Base-by-base conservation (phyloP, 2,888 invertebrate species). In the Drosophila quinaria region DNA sequence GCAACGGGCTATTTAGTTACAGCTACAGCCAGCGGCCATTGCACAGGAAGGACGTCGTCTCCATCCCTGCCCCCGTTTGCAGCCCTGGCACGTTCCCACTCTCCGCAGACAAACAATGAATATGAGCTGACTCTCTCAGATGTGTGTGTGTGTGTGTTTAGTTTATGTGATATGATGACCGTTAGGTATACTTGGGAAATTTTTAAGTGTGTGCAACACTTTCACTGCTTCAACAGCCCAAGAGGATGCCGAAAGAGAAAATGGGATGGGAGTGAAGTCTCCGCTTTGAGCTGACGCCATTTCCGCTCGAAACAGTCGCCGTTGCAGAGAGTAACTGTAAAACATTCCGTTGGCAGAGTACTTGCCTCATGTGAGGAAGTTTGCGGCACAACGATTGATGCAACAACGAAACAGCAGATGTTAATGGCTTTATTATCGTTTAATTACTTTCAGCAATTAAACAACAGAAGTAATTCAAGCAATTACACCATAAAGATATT, bases 131-230 rank as follows among this genome's bases (percentile, higher is more conserved):
- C 19, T 37, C 19, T 60, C 6, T 55, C 2, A 25, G 52, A 25
- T 19, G 10, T 55, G n/a, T 58, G 22, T 33, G 9, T 55, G 1
- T 25, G 22, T 47, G 15, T 42, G 25, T 66, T 29, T 58, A 47
- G 75, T 74, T 71, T 73, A 69, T 66, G 63, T 68, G 72, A 74
- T 74, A 82, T 78, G 72, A 80, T 86, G 82, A 79, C 90, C 90
- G 78, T 78, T 79, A 85, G 86, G 81, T 76, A 81, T 83, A 81
- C 89, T 89, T 89, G 79, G 82, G 84, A 86, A 80, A 81, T 80
- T 84, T 84, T 81, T 73, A 79, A 86, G 86, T 81, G 87, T 81
- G 71, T 65, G 67, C 81, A 79, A 76, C 71, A 80, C 82, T 82
- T 80, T 81, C 78, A 66, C 73, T 70, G 49, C 65, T 55, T 60